These are phyloP conservation scores for Drosophila hamatofila DNA, from an alignment of 2,888 invertebrate species.

Conservation along the genomic window DNA sequence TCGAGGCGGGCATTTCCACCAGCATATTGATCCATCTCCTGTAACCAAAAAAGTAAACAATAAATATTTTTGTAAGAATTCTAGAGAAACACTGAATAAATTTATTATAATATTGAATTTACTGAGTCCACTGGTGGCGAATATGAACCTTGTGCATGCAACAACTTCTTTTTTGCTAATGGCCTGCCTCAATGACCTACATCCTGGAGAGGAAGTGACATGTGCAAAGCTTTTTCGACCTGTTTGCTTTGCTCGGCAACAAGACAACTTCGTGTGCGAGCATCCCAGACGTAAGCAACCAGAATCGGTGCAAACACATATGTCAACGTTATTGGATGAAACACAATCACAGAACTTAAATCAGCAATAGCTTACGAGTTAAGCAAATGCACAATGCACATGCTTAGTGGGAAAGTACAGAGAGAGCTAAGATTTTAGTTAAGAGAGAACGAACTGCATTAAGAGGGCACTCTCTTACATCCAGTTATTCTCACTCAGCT, in stretches of 20 bases:
- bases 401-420: neutral
- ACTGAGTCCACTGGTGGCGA: neutral
- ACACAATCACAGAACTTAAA: neutral
- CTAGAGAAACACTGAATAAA: slow-evolving; percentile 7
- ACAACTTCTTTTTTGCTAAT: neutral
- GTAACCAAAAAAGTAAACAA: slow-evolving; percentile 56
- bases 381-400: neutral
- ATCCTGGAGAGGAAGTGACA: slow-evolving; percentile 15
- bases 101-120: no score
- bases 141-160: neutral
- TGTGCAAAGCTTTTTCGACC: slow-evolving; percentile 40
- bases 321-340: slow-evolving; percentile 24
- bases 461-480: neutral
- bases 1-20: slow-evolving; percentile 98
- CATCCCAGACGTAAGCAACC: neutral
- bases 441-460: neutral
- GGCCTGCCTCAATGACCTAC: slow-evolving; percentile 44
- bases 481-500: neutral
- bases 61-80: neutral
- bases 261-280: neutral
- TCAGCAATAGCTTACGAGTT: neutral
- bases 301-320: neutral
- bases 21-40: slow-evolving; percentile 98
- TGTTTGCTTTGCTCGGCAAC: slow-evolving; percentile 32
- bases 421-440: neutral